phyloP scores from a whole-genome alignment of 2,888 invertebrate genomes.

The Hyalella azteca region DNA sequence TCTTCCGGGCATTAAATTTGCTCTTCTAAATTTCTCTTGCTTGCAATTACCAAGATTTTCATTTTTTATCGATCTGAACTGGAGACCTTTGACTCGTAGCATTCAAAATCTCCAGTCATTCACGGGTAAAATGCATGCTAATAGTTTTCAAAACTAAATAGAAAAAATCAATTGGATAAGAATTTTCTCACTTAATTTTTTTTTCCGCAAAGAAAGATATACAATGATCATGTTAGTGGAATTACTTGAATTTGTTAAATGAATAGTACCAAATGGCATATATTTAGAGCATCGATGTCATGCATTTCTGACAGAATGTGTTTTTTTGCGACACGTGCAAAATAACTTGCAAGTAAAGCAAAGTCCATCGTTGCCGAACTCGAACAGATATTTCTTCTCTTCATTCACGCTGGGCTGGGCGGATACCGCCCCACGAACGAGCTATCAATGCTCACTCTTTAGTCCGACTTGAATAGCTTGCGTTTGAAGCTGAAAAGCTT shows the following conservation, averaged over 20 bases:
- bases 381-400: no score
- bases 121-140: no score
- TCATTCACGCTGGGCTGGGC: no score
- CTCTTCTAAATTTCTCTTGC: neutral
- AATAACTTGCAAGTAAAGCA: neutral
- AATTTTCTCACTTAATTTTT: no score
- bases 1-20: neutral
- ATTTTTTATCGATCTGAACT: neutral
- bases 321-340: neutral
- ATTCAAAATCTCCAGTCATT: no score
- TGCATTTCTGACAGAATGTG: neutral
- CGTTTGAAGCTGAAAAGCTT: neutral
- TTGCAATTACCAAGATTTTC: neutral
- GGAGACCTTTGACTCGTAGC: neutral
- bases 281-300: neutral
- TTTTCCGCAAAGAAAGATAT: no score
- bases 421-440: no score
- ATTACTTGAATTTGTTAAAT: no score
- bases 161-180: no score
- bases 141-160: no score
- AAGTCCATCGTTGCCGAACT: no score
- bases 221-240: no score
- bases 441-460: neutral
- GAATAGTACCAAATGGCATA: neutral
- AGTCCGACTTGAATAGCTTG: neutral